Base-by-base conservation (phyloP, 2,888 invertebrate species). In the Sarcophaga caerulescens region DNA sequence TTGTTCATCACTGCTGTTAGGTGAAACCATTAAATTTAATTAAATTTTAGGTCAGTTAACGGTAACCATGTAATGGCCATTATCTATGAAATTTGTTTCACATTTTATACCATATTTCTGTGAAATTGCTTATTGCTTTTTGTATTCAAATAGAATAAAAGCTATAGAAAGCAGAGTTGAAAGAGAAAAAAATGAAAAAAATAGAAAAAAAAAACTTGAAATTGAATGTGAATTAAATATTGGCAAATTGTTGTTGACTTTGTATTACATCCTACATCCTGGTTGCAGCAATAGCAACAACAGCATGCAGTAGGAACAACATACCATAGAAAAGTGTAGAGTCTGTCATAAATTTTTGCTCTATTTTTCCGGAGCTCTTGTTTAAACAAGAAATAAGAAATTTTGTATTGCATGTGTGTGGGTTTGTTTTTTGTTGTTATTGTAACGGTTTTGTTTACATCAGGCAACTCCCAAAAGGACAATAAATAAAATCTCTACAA, bases 401-500 rank as follows among this genome's bases (percentile, higher is more conserved):
- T 35, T 35, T 35, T 35, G 35, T 10, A 35, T 10, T 35, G 35
- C 35, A 35, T 10, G 10, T 35, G 35, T 35, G 35, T 35, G 35
- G 8, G 35, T 35, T 5, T 35, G 5, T 35, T 73, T 69, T 78
- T 47, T 52, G 1, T 47, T 47, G 1, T 47, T 47, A 14, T 47
- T 47, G 47, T 47, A 47, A 73, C 66, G 60, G 60, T 77, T 82
- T 73, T 83, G 83, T 85, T 85, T 74, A 81, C 81, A 75, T 78
- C 81, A 85, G 87, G 77, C 83, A 88, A 86, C 86, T 83, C 86
- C 87, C 86, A 88, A 86, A 85, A 75, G 85, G 60, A 85, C 78
- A 82, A 81, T 69, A 85, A 69, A 79, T 44, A n/a, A 71, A 79
- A 83, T 84, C 59, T 84, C 71, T 85, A 74, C 80, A 81, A 52